phyloP scores from a whole-genome alignment of 2,797 vertebrate genomes.

The Hippopotamyrus pictus region DNA sequence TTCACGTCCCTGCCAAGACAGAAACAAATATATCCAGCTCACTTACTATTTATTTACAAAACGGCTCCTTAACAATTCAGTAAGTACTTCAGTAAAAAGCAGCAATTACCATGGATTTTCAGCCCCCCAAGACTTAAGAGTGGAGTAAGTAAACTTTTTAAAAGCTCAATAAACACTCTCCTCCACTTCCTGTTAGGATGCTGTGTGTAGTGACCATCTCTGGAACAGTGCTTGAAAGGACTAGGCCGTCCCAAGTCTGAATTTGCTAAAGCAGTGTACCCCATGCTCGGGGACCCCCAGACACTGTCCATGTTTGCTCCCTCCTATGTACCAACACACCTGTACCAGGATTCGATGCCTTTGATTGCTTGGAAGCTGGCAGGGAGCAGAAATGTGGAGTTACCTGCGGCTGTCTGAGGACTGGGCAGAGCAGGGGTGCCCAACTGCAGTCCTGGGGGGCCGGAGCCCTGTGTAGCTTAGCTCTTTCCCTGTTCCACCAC shows the following conservation, averaged over 20 bases:
- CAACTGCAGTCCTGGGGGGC: too few relatives aligned
- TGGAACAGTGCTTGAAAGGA: not conserved
- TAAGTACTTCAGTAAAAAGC: not conserved
- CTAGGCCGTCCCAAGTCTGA: not conserved
- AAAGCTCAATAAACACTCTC: not conserved
- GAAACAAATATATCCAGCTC: conserved; percentile 32
- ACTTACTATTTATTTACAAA: not conserved
- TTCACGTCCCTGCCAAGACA: conserved; percentile 81
- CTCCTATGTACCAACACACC: not conserved
- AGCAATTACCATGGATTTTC: not conserved
- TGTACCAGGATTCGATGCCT: not conserved
- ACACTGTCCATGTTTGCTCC: not conserved
- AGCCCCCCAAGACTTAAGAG: not conserved
- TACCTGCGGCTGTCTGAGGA: not conserved
- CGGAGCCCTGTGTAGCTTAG: too few relatives aligned
- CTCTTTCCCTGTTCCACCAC: too few relatives aligned
- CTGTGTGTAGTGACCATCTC: not conserved
- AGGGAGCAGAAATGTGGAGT: not conserved
- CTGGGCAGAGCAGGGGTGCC: not conserved
- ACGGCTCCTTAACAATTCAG: not conserved
- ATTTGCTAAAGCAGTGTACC: not conserved
- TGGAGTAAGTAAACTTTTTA: not conserved
- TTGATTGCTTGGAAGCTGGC: not conserved
- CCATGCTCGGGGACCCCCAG: not conserved
- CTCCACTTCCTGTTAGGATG: not conserved